Percentiles rank a stretch among this genome's conserved stretches.
These are phyloP conservation scores for Teleogryllus oceanicus DNA, from an alignment of 2,888 invertebrate species.

Conservation along the genomic window DNA sequence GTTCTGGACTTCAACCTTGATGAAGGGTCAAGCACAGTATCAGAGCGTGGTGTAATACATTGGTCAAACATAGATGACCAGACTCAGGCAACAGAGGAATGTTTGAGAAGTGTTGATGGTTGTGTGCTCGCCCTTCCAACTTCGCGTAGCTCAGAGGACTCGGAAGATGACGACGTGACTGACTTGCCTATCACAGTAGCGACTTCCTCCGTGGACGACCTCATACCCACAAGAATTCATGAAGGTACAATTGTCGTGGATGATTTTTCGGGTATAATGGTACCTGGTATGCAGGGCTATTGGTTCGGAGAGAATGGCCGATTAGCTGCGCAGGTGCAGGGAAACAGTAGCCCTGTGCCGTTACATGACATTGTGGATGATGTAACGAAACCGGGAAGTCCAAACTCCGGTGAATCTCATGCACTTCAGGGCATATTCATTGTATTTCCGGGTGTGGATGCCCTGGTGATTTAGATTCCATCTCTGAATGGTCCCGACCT, in stretches of 20 bases:
- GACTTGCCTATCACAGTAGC: not conserved
- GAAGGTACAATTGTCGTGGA: not conserved
- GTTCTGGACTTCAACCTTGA: not conserved
- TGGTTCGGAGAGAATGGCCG: not conserved
- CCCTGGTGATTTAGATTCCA: not conserved
- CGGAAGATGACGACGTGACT: not conserved
- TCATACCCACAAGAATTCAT: not conserved
- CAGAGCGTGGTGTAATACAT: not conserved
- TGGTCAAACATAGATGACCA: not conserved
- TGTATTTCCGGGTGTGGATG: not conserved
- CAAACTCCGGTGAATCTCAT: not conserved
- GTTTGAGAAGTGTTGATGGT: not conserved
- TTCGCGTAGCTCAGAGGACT: not conserved
- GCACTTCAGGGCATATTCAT: not conserved
- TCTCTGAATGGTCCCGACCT: not conserved
- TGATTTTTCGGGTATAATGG: not conserved
- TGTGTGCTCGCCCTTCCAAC: not conserved
- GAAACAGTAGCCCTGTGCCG: not conserved
- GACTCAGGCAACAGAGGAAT: not conserved
- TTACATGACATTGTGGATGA: not conserved
- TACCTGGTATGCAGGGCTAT: not conserved
- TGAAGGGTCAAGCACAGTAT: not conserved
- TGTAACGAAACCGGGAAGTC: too few relatives aligned
- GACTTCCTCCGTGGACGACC: not conserved
- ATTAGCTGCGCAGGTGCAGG: not conserved